Evolutionary conservation across 2,888 invertebrate species (phyloP), one percentile per base, ranked within the genome.

Genomic region (Drosophila histrio): DNA sequence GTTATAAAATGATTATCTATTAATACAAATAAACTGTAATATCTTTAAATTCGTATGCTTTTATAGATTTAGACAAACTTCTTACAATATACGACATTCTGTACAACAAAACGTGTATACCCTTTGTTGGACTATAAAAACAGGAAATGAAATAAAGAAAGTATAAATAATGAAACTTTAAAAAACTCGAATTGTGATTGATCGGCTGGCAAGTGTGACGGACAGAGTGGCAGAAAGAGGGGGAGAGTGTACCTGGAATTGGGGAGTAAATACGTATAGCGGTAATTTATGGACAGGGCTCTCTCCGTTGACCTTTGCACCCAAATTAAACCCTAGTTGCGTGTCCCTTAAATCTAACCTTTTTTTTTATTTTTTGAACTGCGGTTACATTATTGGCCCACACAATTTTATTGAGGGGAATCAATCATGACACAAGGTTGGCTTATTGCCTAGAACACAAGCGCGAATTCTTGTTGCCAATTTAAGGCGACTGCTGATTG

Each of bases 181-280:
- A 57, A 67, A 62, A 65, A 63, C 64, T 53, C 46, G 57, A 76
- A 77, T 77, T 87, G 79, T 87, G 88, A 85, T 85, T 85, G 85
- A 85, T 85, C 69, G 76, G 30, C 36, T 19, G 63, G 65, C 73
- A 72, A 74, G 65, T 80, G 87, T 61, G 38, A 28, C 17, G 21
- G 13, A 22, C 7, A 44, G 24, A 32, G 26, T 21, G 36, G 38
- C 43, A 47, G 46, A 19, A 19, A 7, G 54, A 46, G 26, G 22
- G 13, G 24, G n/a, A 17, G 38, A 52, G 36, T 36, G 9, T 30
- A 43, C 19, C 43, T 30, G 28, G 17, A 15, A 46, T 39, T 36
- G 38, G 24, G 15, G 17, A n/a, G 24, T 32, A 13, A 13, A n/a
- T 28, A n/a, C 15, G 9, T 41, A 22, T 38, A 30, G 15, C 15